Evolutionary conservation across 2,888 invertebrate species (phyloP), one percentile per base, ranked within the genome.

Genomic region (Ennomos quercinarius): DNA sequence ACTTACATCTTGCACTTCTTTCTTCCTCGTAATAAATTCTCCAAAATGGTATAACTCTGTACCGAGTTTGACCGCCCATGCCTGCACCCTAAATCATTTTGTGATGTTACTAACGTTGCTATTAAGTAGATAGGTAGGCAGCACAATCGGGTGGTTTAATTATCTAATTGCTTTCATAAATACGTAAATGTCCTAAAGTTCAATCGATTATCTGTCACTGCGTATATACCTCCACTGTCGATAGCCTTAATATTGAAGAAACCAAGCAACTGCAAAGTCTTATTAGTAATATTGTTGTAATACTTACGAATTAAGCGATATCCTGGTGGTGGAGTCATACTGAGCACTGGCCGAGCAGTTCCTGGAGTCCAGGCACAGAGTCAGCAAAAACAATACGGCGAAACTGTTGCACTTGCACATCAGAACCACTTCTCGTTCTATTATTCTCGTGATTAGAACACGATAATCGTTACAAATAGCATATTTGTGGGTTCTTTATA

Each of bases 21-120:
- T 95, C 78, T 96, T 94, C 78, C 96, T 94, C 57, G 97, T 97
- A 73, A 97, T 96, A 81, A 96, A 95, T 80, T 96, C 96, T 57
- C 96, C 97, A 74, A 97, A 94, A 81, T 96, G 95, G 88, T 95
- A 96, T 70, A 97, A 86, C 84, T 97, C 97, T 77, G 95, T 95
- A 50, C 96, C 96, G 67, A 96, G 93, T 86, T 96, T 96, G 82
- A 96, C 95, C 35, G 96, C 96, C 97, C 97, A 97, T 80, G 95
- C 94, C 86, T 95, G 95, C 54, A 96, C 96, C 72, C 97, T 97
- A 77, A 47, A 73, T 73, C 61, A 36, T 61, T 37, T 38, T 43
- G 35, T 49, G 53, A 62, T 48, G 9, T 37, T 13, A 13, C 27
- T 35, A 43, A 45, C 11, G 11, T 2, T 27, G 6, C 27, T 27